phyloP scores from a whole-genome alignment of 2,113 vertebrate genomes.

The Myxocyprinus asiaticus region DNA sequence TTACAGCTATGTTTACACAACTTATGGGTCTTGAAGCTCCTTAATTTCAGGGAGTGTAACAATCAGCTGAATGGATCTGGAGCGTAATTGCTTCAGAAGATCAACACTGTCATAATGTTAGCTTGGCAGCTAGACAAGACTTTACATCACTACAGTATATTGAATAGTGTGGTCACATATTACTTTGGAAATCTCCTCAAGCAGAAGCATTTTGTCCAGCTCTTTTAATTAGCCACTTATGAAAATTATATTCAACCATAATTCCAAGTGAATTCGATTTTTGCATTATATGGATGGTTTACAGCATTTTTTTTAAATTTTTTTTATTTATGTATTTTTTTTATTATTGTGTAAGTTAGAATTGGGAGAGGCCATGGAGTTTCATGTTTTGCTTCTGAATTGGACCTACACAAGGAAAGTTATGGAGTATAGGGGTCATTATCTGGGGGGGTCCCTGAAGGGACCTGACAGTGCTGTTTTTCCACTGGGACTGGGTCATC shows the following conservation, averaged over 20 bases:
- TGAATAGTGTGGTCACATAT: background rate
- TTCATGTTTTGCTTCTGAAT: too few relatives aligned
- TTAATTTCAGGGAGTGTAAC: slow-evolving; percentile 23
- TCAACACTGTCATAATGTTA: slow-evolving; percentile 26
- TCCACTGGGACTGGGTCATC: slow-evolving; percentile 16
- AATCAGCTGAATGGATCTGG: slow-evolving; percentile 28
- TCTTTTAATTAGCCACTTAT: slow-evolving; percentile 40
- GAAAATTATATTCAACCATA: slow-evolving; percentile 33
- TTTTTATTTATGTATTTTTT: background rate
- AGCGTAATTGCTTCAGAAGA: slow-evolving; percentile 36
- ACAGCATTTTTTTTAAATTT: background rate
- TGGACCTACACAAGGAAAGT: too few relatives aligned
- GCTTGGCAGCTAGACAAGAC: slow-evolving; percentile 17
- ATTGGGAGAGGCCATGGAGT: too few relatives aligned
- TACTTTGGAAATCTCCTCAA: slow-evolving; percentile 2
- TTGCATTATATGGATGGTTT: background rate
- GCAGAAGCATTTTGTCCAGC: slow-evolving; percentile 2
- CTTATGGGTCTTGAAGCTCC: slow-evolving; percentile 14
- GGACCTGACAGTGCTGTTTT: background rate
- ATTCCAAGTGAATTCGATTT: slow-evolving; percentile 29
- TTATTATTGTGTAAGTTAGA: background rate
- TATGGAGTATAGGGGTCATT: background rate
- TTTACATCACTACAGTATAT: slow-evolving; percentile 10
- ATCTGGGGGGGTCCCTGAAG: slow-evolving; percentile 11
- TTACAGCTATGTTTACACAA: slow-evolving; percentile 14